Conservation (phyloP, 2,888 invertebrate genomes). For the Lasioglossum malachurum region DNA sequence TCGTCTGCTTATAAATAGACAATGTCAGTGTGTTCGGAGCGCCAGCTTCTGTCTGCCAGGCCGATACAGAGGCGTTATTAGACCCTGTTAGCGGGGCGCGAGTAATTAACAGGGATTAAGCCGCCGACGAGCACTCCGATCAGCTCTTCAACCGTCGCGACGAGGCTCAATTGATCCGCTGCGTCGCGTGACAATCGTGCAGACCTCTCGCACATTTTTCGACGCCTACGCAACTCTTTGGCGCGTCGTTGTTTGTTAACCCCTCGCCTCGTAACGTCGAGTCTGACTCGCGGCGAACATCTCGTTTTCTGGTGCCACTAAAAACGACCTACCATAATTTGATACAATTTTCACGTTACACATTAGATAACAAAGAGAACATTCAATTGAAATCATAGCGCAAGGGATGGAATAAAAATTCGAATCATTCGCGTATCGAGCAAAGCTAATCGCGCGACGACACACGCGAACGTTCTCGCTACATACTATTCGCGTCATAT, state of each 20-base stretch:
- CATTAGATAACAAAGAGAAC: background rate
- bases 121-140: background rate
- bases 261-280: background rate
- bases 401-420: background rate
- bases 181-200: background rate
- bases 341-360: background rate
- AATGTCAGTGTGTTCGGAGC: background rate
- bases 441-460: background rate
- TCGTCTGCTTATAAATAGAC: conserved; percentile 27
- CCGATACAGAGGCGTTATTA: background rate
- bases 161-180: background rate
- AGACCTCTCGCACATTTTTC: background rate
- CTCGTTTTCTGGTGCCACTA: background rate
- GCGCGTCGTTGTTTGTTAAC: background rate
- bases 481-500: background rate
- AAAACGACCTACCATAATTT: background rate
- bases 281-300: background rate
- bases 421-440: too few relatives aligned
- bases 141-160: background rate
- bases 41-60: background rate
- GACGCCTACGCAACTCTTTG: background rate
- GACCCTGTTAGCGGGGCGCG: background rate
- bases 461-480: background rate
- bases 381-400: background rate
- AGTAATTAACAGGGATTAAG: conserved; percentile 5